Evolutionary conservation across 2,888 invertebrate species (phyloP), one percentile per base, ranked within the genome.

Genomic region (Sphecodes monilicornis): DNA sequence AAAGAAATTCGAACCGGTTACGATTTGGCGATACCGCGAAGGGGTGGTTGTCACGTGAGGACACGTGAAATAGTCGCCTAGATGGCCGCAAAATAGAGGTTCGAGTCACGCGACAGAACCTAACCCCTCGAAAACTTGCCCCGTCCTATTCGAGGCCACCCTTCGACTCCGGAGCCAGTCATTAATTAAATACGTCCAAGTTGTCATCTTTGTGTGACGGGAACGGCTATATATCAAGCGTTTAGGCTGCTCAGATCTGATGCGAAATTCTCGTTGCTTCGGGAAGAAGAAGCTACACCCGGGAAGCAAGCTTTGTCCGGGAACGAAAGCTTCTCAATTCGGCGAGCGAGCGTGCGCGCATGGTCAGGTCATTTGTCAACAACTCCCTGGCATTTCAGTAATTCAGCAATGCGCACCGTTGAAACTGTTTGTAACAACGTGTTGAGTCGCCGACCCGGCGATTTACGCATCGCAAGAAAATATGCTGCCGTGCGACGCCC

Each of bases 151-250:
- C n/a, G 18, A 46, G 18, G 32, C 60, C 36, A n/a, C 75, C 54
- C 82, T 81, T 71, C 81, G 78, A 82, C 73, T 86, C 72, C 73
- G 66, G 46, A 76, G 80, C 74, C 86, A 74, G 80, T 78, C 89
- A 82, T 90, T 90, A 90, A 90, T 90, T 87, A 90, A 90, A 85
- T 85, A 80, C 83, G 74, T 36, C 83, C 82, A 36, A 75, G 78
- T 84, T 84, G 86, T 90, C 90, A 86, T 85, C 87, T 84, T 84
- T 80, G 82, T 76, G 82, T 84, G 85, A 82, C 73, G 60, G 78
- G 69, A 13, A 77, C 80, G 22, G 64, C 76, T 32, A 46, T 84
- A 26, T 57, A 71, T 78, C 74, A 73, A 60, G n/a, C 60, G 71
- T 76, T 79, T 76, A 70, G 57, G 64, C 64, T 22, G 50, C 18